A percentile compares a stretch with the other conserved stretches of the same genome.
These are phyloP conservation scores for Colletes gigas DNA, from an alignment of 1,140 invertebrate genomes.

Conservation along the genomic window DNA sequence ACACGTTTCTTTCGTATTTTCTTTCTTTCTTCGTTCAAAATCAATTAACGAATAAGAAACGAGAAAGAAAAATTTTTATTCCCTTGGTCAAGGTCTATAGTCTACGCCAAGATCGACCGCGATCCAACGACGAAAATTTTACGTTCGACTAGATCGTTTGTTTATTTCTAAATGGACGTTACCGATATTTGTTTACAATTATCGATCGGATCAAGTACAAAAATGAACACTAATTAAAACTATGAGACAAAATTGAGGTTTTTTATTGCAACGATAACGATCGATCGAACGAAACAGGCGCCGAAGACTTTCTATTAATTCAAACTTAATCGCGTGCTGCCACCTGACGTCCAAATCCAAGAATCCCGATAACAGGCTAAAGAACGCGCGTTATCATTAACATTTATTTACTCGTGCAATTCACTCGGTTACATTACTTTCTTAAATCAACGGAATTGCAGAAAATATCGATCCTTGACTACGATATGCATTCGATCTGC, in stretches of 20 bases:
- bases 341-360: conserved; percentile 17
- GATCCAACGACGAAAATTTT: neutral
- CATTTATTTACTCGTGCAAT: neutral
- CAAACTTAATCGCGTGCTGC: conserved; percentile 22
- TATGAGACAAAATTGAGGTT: neutral
- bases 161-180: too few species aligned
- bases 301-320: neutral
- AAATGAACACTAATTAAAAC: neutral
- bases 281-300: neutral
- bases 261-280: neutral
- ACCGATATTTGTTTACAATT: neutral
- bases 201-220: neutral
- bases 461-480: too few species aligned
- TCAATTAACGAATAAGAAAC: too few species aligned
- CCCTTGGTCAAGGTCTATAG: too few species aligned
- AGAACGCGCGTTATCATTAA: neutral
- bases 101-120: too few species aligned
- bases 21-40: too few species aligned
- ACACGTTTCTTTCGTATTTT: too few species aligned
- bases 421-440: neutral
- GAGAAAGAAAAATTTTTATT: too few species aligned
- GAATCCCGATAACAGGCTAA: neutral
- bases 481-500: neutral
- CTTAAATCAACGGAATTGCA: too few species aligned
- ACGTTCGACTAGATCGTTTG: too few species aligned